Base-by-base conservation (phyloP, 2,113 vertebrate species). In the Chascanopsetta lugubris region DNA sequence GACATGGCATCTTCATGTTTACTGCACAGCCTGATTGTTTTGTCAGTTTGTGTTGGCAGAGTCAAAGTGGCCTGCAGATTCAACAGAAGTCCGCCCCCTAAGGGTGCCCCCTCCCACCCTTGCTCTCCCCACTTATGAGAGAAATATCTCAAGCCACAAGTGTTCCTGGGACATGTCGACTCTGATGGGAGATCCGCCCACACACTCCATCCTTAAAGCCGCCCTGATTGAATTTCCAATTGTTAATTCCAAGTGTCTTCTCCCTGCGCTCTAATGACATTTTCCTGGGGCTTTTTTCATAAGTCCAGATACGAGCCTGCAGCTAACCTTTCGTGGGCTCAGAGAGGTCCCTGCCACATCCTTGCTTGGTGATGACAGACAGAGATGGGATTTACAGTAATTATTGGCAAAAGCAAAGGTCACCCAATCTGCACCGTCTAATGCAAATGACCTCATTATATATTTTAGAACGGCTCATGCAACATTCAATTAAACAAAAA, bases 321-420 rank as follows among this genome's bases (percentile, higher is more conserved):
- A 84, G 85, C 80, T 88, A 88, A 93, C 87, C 90, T 94, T 93
- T 94, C 82, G 85, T 86, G 81, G 75, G 86, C 78, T 61, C 67
- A 79, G 81, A 83, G 83, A 89, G 87, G 83, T 84, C 82, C 79
- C 77, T 80, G 77, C 85, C 87, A 87, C 79, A 85, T 82, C 84
- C 77, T 83, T 57, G 82, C 77, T 83, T 57, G 82, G 71, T 83
- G 79, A 87, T 87, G 85, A 88, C 87, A 86, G 86, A 90, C 90
- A 86, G 85, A 89, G 86, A 86, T 38, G 65, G 80, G 69, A 88
- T 91, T 91, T 85, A 91, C 89, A 89, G 91, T 94, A 94, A 94
- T 96, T 94, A 95, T 91, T 91, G 92, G 87, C 92, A 92, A 92
- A 94, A 92, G 89, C 90, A 95, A 94, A 95, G 93, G 92, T 93